phyloP scores from a whole-genome alignment of 2,888 invertebrate species.

The Pammene aurita region DNA sequence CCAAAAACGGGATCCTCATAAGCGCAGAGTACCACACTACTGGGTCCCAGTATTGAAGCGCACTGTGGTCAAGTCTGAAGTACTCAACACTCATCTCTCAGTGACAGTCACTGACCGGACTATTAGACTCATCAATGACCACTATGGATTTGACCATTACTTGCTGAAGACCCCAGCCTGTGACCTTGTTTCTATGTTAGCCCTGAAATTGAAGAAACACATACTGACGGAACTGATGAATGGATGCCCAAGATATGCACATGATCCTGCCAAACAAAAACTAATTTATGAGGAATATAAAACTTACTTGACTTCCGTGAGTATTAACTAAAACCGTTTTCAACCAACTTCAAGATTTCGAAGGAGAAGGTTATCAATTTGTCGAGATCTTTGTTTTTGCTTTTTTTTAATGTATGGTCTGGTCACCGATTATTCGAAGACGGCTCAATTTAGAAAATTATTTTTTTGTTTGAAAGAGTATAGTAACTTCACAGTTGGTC shows the following conservation, averaged over 20 bases:
- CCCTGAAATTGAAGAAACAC: slow-evolving; percentile 92
- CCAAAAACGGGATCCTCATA: slow-evolving; percentile 83
- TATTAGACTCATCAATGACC: slow-evolving; percentile 92
- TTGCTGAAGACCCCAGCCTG: slow-evolving; percentile 96
- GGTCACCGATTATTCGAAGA: no score
- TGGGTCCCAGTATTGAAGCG: slow-evolving; percentile 93
- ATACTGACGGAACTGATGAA: slow-evolving; percentile 89
- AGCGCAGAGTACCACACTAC: slow-evolving; percentile 89
- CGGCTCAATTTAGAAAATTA: no score
- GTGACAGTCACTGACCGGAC: slow-evolving; percentile 93
- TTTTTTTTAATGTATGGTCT: no score
- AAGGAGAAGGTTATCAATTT: no score
- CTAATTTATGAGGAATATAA: slow-evolving; percentile 90
- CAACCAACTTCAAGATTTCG: no score
- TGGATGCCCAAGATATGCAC: slow-evolving; percentile 86
- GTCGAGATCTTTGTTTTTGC: no score
- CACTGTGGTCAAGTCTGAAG: slow-evolving; percentile 94
- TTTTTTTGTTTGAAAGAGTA: no score
- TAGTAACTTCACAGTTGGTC: no score
- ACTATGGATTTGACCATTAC: slow-evolving; percentile 97
- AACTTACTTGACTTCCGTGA: slow-evolving; percentile 91
- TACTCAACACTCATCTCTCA: slow-evolving; percentile 92
- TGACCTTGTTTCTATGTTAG: slow-evolving; percentile 93
- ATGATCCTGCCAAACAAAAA: slow-evolving; percentile 86
- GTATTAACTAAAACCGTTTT: slow-evolving; percentile 58